These are phyloP conservation scores for Dryadula phaetusa DNA, from an alignment of 2,888 invertebrate species.

Conservation along the genomic window DNA sequence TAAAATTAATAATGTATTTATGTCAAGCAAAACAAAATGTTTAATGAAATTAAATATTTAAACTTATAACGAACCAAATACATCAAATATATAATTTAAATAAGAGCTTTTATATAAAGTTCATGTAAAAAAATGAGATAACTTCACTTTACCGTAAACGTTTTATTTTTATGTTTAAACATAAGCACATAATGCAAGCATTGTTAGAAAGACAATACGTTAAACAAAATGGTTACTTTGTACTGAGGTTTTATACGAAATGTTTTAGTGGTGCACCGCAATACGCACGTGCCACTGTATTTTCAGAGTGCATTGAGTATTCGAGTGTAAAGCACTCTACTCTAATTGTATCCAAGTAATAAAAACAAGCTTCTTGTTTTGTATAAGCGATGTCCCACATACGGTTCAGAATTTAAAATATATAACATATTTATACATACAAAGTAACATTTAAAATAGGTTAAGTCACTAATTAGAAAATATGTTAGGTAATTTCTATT, in stretches of 20 bases:
- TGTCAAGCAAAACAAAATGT: neutral
- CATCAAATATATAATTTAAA: neutral
- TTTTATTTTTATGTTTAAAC: neutral
- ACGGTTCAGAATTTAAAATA: neutral
- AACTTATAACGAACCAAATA: neutral
- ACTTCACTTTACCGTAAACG: neutral
- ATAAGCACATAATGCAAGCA: constrained; percentile 18
- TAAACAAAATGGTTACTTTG: constrained; percentile 28
- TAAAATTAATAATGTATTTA: no score
- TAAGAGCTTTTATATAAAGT: neutral
- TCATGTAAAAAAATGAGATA: constrained; percentile 4
- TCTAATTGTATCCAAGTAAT: constrained; percentile 37
- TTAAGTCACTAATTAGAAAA: no score
- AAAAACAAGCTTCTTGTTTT: constrained; percentile 27
- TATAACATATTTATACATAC: no score
- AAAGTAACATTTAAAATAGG: no score
- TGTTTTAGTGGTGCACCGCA: constrained; percentile 21
- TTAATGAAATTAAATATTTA: neutral
- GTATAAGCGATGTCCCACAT: neutral
- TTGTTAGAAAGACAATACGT: constrained; percentile 23
- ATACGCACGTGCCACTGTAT: constrained; percentile 28
- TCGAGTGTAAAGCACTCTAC: constrained; percentile 36
- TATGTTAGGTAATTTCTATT: no score
- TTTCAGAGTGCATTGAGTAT: constrained; percentile 34
- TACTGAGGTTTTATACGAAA: constrained; percentile 22